Evolutionary conservation across 2,797 vertebrate genomes (phyloP), one percentile per base, ranked within the genome.

Genomic region (Phrynocephalus vlangalii): DNA sequence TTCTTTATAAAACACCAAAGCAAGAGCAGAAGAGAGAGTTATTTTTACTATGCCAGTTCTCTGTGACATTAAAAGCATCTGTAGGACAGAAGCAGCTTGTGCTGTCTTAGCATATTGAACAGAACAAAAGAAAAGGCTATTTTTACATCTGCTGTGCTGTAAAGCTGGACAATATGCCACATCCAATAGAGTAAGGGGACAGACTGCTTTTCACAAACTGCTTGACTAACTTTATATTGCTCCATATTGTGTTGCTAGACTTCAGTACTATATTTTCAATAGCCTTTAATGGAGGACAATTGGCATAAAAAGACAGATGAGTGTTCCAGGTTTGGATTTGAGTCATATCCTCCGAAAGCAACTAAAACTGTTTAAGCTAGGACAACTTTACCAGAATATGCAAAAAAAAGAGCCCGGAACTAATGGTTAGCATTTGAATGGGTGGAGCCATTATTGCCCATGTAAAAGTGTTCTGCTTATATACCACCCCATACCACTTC

Each of bases 41-140:
- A 68, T 79, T 87, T 82, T 87, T 76, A 63, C 60, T 26, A n/a
- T 84, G 75, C 26, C 67, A 72, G 8, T 50, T 38, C n/a, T 84
- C 76, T 72, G 6, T 79, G 52, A 52, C 82, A 72, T 71, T 71
- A 84, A 71, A 86, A 83, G 75, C 76, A 72, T 84, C 75, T 7
- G 82, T 26, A 83, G 79, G 63, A 87, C 72, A 87, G 80, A 72
- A 88, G 75, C 52, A 83, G 56, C 56, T 79, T 79, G 72, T 82
- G 86, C 80, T 82, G 67, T 72, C 68, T 24, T 79, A 30, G 52
- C 33, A 79, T 22, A 83, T 72, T n/a, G 67, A 79, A 68, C 77
- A 1, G 52, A 50, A 63, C 76, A 84, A 72, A 79, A 50, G 33
- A 63, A 79, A 84, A 75, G 26, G 33, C 33, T 79, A 72, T 88